These are phyloP conservation scores for Lepus americanus DNA, from an alignment of 2,113 vertebrate species.

Conservation along the genomic window DNA sequence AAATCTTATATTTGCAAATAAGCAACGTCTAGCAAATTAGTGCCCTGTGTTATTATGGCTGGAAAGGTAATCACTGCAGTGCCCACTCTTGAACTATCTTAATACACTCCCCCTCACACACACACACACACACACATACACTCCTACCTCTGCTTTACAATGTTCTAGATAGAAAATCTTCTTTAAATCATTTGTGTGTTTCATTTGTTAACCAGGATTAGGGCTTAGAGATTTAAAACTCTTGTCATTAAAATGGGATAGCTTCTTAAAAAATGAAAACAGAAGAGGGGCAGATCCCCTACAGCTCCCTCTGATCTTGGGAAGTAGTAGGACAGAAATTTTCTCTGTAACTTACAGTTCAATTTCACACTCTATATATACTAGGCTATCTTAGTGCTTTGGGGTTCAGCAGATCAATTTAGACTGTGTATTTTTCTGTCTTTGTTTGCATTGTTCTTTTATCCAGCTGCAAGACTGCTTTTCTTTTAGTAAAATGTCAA, in stretches of 20 bases:
- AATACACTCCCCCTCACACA: background rate
- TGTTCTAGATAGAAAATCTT: slow-evolving; percentile 29
- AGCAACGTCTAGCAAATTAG: background rate
- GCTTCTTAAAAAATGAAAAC: slow-evolving; percentile 66
- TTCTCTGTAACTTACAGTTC: slow-evolving; percentile 68
- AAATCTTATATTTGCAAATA: background rate
- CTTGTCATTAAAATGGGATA: slow-evolving; percentile 62
- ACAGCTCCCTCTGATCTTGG: slow-evolving; percentile 48
- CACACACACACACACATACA: too few species aligned
- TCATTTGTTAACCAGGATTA: slow-evolving; percentile 58
- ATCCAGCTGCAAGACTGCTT: slow-evolving; percentile 69
- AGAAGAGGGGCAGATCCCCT: slow-evolving; percentile 51
- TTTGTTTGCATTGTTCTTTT: slow-evolving; percentile 83
- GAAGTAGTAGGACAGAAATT: background rate
- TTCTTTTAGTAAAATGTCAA: slow-evolving; percentile 84
- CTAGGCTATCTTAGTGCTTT: slow-evolving; percentile 62
- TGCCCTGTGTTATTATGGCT: background rate
- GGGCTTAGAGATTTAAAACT: slow-evolving; percentile 57
- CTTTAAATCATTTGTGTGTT: slow-evolving; percentile 42
- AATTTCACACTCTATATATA: slow-evolving; percentile 70
- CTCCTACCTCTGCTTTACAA: background rate
- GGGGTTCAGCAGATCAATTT: slow-evolving; percentile 79
- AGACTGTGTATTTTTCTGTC: slow-evolving; percentile 75
- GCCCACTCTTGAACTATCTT: background rate
- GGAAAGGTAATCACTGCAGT: background rate